Evolutionary conservation across 2,797 vertebrate genomes (phyloP).

Genomic region (Dermochelys coriacea): DNA sequence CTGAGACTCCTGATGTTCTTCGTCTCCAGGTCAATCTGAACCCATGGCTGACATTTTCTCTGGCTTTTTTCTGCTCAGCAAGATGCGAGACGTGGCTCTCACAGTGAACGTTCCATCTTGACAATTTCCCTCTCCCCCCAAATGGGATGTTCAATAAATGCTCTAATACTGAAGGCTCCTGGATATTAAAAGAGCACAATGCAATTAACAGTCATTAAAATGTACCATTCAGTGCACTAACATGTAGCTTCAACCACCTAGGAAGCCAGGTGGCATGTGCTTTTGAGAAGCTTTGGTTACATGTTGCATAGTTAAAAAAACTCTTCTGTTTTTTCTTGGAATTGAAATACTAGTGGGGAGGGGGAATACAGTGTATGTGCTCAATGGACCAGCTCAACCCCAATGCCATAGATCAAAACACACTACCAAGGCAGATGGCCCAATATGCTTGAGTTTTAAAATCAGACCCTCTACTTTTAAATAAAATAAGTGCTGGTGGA

Average conservation of each 20-base stretch:
- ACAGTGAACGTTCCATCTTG: constrained; percentile 58
- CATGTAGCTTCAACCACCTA: constrained; percentile 26
- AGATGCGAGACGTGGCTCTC: constrained; percentile 47
- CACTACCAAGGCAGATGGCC: neutral
- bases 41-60: constrained; percentile 70
- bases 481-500: neutral
- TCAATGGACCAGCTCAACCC: neutral
- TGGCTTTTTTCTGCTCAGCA: constrained; percentile 16
- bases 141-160: constrained; percentile 23
- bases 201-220: constrained; percentile 70
- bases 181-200: constrained; percentile 49
- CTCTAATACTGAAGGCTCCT: constrained; percentile 56
- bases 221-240: neutral
- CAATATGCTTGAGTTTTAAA: neutral
- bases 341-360: constrained; percentile 17
- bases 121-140: constrained; percentile 45
- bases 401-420: neutral
- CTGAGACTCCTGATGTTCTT: constrained; percentile 31
- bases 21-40: constrained; percentile 61
- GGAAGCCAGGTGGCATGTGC: constrained; percentile 19
- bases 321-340: constrained; percentile 6
- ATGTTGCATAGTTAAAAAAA: constrained; percentile 40
- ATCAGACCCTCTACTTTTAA: constrained; percentile 5
- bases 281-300: constrained; percentile 33
- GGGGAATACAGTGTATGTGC: neutral